Base-by-base conservation (phyloP, 2,888 invertebrate species). In the Drosophila paranaensis region DNA sequence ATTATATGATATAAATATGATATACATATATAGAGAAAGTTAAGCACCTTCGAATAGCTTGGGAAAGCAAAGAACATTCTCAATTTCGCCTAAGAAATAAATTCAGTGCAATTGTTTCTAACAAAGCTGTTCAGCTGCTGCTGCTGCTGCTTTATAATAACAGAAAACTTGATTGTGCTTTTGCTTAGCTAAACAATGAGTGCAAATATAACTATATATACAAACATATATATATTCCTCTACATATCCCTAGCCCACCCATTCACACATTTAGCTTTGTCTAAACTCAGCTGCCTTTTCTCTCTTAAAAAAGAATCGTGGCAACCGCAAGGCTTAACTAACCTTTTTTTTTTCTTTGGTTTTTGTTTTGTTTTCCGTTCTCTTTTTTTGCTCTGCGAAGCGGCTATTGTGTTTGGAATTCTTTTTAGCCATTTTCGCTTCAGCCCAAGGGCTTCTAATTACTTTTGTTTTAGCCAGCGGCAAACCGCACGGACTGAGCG, bases 391-490 rank as follows among this genome's bases (percentile, higher is more conserved):
- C 16, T 13, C n/a, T 55, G n/a, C 16, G 30, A 1, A 42, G 55
- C 25, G 56, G 30, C 45, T 33, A 37, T 67, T 66, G 63, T 80
- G 67, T 20, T 20, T 65, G 58, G 50, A 50, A 53, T 67, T 81
- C 51, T 73, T 65, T 67, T 80, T 53, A 45, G 60, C 50, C 67
- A 51, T 58, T 73, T 73, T 65, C 58, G 45, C 43, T 62, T 66
- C 9, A 39, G 72, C 45, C 45, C 43, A 55, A 48, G 37, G 55
- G 60, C 60, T 64, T 76, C 65, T 82, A 79, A 81, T 81, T 81
- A 71, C 82, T 82, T 82, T 79, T 80, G 65, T 65, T 79, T 65
- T 60, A 35, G 53, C 42, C 60, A 25, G 53, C 53, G 63, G 75
- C 45, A 6, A 77, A 65, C 70, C 76, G 56, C 62, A 63, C 37